Evolutionary conservation across 2,797 vertebrate genomes (phyloP), one percentile per base, ranked within the genome.

Genomic region (Diceros bicornis): DNA sequence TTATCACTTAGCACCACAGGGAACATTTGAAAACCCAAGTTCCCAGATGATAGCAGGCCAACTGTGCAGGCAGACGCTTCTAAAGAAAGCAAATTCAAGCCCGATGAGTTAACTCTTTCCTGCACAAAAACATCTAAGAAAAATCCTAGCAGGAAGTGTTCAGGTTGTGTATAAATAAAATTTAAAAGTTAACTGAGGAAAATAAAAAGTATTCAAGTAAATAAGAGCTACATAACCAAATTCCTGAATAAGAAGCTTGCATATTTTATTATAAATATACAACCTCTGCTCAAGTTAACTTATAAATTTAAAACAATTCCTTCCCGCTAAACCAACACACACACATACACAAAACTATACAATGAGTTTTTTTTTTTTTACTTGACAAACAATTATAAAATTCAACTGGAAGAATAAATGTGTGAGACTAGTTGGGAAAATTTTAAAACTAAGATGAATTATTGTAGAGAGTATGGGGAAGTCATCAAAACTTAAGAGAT

Each of bases 351-450:
- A 25, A 27, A 52, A 2, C 47, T 52, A 71, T 14, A 34, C 4
- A 72, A 29, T 61, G 52, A 79, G 47, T 59, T 37, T 32, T 20
- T 66, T 34, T 32, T 61, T 32, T 86, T 75, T 83, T 83, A 62
- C 52, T 90, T 93, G 29, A 62, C 29, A 82, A 77, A 81, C 34
- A n/a, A 55, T 79, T 85, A 68, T 85, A 78, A 92, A 93, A 74
- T 87, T 85, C 52, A 93, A 47, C 29, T n/a, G 3, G 79, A 79
- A 75, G 41, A 85, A 86, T 66, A 74, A 72, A 79, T 75, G 10
- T 10, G 29, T 72, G 14, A 78, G 37, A 59, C 34, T 29, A 72
- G 9, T 66, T 11, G 41, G 50, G n/a, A 37, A 86, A 55, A 6
- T 27, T 69, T 95, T 52, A 32, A 68, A 86, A 62, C 7, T 6